Conservation (phyloP, 2,113 vertebrate genomes). For the Empidonax traillii region DNA sequence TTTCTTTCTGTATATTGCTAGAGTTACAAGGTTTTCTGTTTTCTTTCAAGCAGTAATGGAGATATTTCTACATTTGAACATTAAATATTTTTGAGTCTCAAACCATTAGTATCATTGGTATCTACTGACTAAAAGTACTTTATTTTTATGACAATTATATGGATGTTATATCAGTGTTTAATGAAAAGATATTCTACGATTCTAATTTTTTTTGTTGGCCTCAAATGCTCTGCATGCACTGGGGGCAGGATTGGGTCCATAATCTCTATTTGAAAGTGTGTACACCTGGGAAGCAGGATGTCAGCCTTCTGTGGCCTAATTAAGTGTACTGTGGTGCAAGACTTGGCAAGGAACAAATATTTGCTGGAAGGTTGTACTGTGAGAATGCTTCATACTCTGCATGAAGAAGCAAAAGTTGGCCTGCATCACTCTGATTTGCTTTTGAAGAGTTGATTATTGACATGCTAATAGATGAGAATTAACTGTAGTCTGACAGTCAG, state of each 20-base stretch:
- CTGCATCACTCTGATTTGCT: background rate
- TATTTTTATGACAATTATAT: background rate
- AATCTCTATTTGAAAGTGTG: background rate
- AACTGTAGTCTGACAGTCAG: background rate
- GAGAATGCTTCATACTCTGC: background rate
- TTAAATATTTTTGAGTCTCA: background rate
- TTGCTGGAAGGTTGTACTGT: background rate
- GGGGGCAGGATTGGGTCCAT: background rate
- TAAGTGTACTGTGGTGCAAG: background rate
- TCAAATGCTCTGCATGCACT: background rate
- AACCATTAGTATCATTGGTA: background rate
- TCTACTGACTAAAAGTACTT: background rate
- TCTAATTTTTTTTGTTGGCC: background rate
- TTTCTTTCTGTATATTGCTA: background rate
- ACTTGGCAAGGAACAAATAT: conserved; percentile 22
- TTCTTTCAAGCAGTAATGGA: background rate
- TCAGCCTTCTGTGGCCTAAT: conserved; percentile 16
- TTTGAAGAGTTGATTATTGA: background rate
- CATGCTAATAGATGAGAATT: background rate
- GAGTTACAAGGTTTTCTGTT: background rate
- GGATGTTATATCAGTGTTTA: background rate
- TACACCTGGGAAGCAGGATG: conserved; percentile 12
- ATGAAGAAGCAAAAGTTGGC: conserved; percentile 1
- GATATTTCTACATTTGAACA: background rate
- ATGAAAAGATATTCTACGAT: background rate